These are phyloP conservation scores for Thunnus albacares DNA, from an alignment of 2,797 vertebrate genomes.

Conservation along the genomic window DNA sequence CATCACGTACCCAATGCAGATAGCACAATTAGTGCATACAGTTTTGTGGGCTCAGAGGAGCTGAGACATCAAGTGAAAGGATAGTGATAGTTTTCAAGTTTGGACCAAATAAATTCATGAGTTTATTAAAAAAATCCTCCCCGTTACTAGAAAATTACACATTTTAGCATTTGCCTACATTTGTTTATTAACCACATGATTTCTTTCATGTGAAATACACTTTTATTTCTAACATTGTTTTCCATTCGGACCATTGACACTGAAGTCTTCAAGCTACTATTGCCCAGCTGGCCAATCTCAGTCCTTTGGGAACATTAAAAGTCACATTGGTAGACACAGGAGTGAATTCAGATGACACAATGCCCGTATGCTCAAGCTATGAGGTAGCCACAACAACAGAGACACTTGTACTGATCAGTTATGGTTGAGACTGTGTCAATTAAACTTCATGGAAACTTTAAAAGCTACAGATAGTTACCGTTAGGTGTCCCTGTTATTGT, in stretches of 20 bases:
- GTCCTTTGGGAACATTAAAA: background rate
- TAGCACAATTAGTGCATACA: background rate
- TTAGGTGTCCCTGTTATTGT: conserved; percentile 39
- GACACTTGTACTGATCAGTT: conserved; percentile 14
- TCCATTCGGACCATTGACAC: conserved; percentile 2
- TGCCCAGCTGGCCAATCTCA: background rate
- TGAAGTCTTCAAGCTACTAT: background rate
- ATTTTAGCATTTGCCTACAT: background rate
- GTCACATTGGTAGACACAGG: background rate
- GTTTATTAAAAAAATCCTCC: background rate
- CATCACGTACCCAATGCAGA: background rate
- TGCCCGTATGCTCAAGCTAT: background rate
- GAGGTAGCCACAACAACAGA: conserved; percentile 4
- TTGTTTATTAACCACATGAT: background rate
- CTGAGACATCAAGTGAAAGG: conserved; percentile 14
- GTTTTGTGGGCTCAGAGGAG: background rate
- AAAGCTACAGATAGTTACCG: conserved; percentile 5
- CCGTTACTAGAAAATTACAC: background rate
- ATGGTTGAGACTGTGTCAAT: background rate
- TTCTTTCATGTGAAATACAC: background rate
- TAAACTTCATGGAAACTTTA: conserved; percentile 11
- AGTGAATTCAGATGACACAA: background rate
- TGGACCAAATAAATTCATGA: conserved; percentile 27
- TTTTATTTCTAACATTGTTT: background rate
- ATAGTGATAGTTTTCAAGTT: background rate